Evolutionary conservation across 2,888 invertebrate genomes (phyloP).

Genomic region (Dascillus cervinus): DNA sequence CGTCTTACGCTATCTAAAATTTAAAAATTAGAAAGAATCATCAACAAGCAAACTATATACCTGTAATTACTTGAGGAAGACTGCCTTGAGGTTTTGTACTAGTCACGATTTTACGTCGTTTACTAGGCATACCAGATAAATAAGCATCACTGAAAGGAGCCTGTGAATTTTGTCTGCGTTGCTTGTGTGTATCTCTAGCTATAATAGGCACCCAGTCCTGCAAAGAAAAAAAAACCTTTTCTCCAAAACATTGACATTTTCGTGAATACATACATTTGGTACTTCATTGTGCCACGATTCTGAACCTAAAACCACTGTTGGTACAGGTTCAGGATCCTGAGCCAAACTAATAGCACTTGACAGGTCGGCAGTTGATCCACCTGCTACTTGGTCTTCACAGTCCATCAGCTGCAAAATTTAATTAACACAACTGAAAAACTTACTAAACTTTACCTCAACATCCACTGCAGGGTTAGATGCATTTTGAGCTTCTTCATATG

Average conservation of each 20-base stretch:
- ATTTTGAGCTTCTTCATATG: conserved; percentile 3
- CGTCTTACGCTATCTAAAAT: conserved; percentile 35
- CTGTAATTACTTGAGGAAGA: conserved; percentile 40
- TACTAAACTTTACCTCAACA: conserved; percentile 20
- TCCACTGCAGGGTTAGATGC: conserved; percentile 8
- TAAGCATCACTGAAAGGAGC: conserved; percentile 83
- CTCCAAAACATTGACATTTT: conserved; percentile 2
- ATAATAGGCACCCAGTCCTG: conserved; percentile 86
- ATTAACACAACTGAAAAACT: too few relatives aligned
- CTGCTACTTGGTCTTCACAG: conserved; percentile 38
- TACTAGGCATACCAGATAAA: conserved; percentile 80
- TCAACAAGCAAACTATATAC: conserved; percentile 26
- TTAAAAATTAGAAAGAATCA: background rate
- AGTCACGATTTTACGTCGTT: conserved; percentile 69
- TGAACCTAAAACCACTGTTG: conserved; percentile 48
- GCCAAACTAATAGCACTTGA: conserved; percentile 5
- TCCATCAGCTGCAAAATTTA: conserved; percentile 49
- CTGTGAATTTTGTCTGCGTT: conserved; percentile 51
- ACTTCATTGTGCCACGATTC: conserved; percentile 57
- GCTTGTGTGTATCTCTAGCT: conserved; percentile 67
- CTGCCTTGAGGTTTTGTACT: conserved; percentile 38
- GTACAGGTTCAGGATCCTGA: conserved; percentile 40
- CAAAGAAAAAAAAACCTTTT: conserved; percentile 16
- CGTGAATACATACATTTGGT: conserved; percentile 43
- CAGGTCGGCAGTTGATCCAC: conserved; percentile 20